These are phyloP conservation scores for Dinoponera quadriceps DNA, from an alignment of 1,140 invertebrate species.

Conservation along the genomic window DNA sequence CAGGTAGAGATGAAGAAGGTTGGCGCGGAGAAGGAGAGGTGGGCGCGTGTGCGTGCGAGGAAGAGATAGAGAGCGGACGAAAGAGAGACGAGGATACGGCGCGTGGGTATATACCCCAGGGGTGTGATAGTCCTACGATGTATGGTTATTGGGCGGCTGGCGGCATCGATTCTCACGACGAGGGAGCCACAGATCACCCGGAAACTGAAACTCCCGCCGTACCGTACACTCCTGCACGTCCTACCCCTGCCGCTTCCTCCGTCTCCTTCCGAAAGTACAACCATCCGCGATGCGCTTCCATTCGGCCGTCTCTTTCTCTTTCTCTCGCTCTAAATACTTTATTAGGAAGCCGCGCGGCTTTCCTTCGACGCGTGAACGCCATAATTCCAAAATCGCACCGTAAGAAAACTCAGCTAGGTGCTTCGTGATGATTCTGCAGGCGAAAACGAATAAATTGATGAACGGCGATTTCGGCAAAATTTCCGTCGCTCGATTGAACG, in stretches of 20 bases:
- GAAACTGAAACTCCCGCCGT: slow-evolving; percentile 82
- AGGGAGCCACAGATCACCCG: slow-evolving; percentile 85
- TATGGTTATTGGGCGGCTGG: slow-evolving; percentile 84
- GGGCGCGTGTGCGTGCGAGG: background rate
- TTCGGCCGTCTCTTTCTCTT: slow-evolving; percentile 60
- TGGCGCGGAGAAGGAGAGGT: slow-evolving; percentile 19
- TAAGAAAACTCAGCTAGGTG: slow-evolving; percentile 11
- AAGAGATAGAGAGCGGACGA: background rate
- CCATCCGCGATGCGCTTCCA: slow-evolving; percentile 69
- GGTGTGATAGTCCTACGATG: slow-evolving; percentile 84
- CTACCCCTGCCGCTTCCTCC: slow-evolving; percentile 22
- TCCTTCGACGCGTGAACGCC: slow-evolving; percentile 60
- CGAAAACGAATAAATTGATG: background rate
- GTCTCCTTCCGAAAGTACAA: slow-evolving; percentile 21
- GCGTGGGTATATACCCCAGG: slow-evolving; percentile 79
- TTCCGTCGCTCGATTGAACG: background rate
- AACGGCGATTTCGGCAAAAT: background rate
- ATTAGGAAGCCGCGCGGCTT: slow-evolving; percentile 80
- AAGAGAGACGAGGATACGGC: slow-evolving; percentile 49
- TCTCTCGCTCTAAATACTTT: slow-evolving; percentile 77
- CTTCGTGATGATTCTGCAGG: background rate
- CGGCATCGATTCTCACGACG: slow-evolving; percentile 84
- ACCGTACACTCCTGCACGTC: slow-evolving; percentile 48
- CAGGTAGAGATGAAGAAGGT: slow-evolving; percentile 67
- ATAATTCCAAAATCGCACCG: slow-evolving; percentile 63